phyloP scores from a whole-genome alignment of 1,140 invertebrate species.

The Trichonephila inaurata region DNA sequence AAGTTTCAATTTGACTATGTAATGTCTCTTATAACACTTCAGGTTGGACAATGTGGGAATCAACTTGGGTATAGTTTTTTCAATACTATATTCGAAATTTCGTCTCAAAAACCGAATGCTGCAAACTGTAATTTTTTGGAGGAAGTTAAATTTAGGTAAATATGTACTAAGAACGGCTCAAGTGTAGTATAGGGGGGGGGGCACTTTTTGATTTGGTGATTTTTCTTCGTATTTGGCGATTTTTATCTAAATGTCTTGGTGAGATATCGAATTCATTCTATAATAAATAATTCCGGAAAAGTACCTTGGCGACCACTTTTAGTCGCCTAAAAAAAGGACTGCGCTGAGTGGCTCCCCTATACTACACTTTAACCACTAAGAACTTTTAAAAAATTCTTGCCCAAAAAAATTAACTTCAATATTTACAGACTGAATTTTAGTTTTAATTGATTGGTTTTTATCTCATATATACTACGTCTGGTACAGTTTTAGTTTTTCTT shows the following conservation, averaged over 20 bases:
- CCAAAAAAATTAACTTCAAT: no score
- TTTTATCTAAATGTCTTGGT: no score
- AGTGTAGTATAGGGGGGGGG: no score
- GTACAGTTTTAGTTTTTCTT: background rate
- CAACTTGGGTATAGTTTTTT: slow-evolving; percentile 82
- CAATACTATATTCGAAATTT: slow-evolving; percentile 79
- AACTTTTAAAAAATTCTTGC: background rate
- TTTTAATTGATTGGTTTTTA: background rate
- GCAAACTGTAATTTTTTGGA: slow-evolving; percentile 45
- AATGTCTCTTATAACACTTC: slow-evolving; percentile 78
- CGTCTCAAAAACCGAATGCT: slow-evolving; percentile 11
- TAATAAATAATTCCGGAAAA: no score
- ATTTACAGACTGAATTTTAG: background rate
- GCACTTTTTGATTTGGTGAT: no score
- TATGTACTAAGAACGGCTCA: background rate
- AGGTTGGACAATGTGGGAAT: slow-evolving; percentile 82
- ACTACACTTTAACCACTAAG: no score
- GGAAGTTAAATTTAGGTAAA: slow-evolving; percentile 31
- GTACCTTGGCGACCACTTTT: no score
- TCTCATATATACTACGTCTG: background rate
- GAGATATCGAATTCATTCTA: no score
- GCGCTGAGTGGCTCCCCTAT: no score
- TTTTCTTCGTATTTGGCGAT: no score
- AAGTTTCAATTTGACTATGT: background rate
- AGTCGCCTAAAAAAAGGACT: no score